Evolutionary conservation across 2,797 vertebrate species (phyloP).

Genomic region (Sebastes reedi): DNA sequence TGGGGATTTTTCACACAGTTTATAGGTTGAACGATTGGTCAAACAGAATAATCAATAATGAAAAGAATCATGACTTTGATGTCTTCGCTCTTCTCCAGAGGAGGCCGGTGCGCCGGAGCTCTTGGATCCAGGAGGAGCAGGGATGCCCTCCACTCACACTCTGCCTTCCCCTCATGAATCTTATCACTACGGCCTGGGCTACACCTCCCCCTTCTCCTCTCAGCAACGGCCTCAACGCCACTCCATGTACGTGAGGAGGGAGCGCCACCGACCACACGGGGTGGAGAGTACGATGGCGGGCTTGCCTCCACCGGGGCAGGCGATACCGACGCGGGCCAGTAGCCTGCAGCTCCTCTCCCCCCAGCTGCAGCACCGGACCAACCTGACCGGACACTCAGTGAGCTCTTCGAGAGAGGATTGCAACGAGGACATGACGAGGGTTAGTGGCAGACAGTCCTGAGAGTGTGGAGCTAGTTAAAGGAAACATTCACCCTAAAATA

Average conservation of each 20-base stretch:
- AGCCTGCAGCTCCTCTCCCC: slow-evolving; percentile 98
- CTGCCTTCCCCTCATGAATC: slow-evolving; percentile 95
- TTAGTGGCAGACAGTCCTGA: slow-evolving; percentile 68
- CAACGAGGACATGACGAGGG: slow-evolving; percentile 87
- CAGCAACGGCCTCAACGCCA: slow-evolving; percentile 98
- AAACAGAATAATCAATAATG: background rate
- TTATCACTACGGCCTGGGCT: slow-evolving; percentile 96
- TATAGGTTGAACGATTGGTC: background rate
- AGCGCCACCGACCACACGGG: slow-evolving; percentile 92
- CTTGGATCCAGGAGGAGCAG: slow-evolving; percentile 84
- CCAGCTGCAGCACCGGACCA: slow-evolving; percentile 91
- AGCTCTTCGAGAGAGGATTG: slow-evolving; percentile 91
- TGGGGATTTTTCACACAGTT: background rate
- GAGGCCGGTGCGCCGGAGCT: slow-evolving; percentile 91
- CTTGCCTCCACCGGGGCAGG: slow-evolving; percentile 87
- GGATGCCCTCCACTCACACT: slow-evolving; percentile 86
- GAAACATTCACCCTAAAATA: slow-evolving; percentile 16
- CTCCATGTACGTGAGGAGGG: slow-evolving; percentile 98
- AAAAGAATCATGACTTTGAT: background rate
- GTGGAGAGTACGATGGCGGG: slow-evolving; percentile 64
- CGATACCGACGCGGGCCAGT: slow-evolving; percentile 93
- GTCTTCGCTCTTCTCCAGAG: slow-evolving; percentile 66
- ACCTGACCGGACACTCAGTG: slow-evolving; percentile 87
- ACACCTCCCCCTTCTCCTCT: slow-evolving; percentile 98
- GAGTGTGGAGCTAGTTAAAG: background rate